phyloP scores from a whole-genome alignment of 1,140 invertebrate species.

The Chrysomallon squamiferum region DNA sequence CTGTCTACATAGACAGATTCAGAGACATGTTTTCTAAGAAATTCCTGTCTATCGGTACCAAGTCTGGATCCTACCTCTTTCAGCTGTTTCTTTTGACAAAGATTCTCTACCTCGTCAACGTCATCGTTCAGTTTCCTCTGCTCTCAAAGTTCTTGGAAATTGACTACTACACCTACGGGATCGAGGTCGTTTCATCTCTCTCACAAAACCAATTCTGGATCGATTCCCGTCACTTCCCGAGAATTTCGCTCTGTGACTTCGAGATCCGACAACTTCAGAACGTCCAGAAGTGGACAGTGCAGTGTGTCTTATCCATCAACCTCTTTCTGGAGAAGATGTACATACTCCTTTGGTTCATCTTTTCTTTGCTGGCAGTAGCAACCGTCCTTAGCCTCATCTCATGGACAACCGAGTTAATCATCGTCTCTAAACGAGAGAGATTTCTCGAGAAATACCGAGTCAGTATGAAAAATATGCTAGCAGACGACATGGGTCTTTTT shows the following conservation, averaged over 20 bases:
- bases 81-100: slow-evolving; percentile 57
- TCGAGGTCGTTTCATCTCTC: neutral
- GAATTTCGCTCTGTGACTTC: slow-evolving; percentile 67
- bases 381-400: neutral
- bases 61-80: slow-evolving; percentile 63
- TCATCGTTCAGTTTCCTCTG: slow-evolving; percentile 43
- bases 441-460: slow-evolving; percentile 43
- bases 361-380: neutral
- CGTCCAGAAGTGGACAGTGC: slow-evolving; percentile 55
- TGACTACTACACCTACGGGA: neutral
- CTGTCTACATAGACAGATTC: neutral
- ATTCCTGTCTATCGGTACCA: slow-evolving; percentile 41
- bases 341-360: slow-evolving; percentile 42
- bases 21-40: slow-evolving; percentile 26
- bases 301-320: slow-evolving; percentile 67
- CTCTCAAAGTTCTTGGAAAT: slow-evolving; percentile 42
- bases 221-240: slow-evolving; percentile 51
- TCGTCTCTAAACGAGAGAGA: slow-evolving; percentile 38
- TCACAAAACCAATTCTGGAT: slow-evolving; percentile 5
- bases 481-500: too few relatives aligned
- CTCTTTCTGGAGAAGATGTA: slow-evolving; percentile 68
- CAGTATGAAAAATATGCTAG: slow-evolving; percentile 21
- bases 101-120: slow-evolving; percentile 43
- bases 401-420: slow-evolving; percentile 36
- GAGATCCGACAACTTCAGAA: slow-evolving; percentile 61